phyloP scores from a whole-genome alignment of 2,113 vertebrate species.

The Mustelus asterias region DNA sequence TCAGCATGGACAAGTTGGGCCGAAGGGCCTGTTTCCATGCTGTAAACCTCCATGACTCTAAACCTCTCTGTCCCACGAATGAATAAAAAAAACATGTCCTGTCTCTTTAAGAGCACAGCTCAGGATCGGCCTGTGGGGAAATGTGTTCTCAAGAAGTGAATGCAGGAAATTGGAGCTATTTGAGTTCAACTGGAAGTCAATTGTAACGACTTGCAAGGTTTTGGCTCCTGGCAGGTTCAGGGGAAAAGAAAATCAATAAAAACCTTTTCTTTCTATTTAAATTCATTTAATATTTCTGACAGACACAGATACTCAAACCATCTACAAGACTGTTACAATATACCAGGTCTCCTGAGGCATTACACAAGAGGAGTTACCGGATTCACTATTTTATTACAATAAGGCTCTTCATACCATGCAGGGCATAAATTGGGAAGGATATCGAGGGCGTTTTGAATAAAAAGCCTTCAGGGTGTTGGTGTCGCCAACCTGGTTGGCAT shows the following conservation, averaged over 20 bases:
- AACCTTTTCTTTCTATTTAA: background rate
- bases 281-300: background rate
- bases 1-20: no score
- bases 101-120: no score
- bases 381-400: background rate
- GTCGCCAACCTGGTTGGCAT: background rate
- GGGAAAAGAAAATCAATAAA: background rate
- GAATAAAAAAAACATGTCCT: no score
- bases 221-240: background rate
- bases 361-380: background rate
- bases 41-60: no score
- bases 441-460: background rate
- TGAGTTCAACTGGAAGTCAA: no score
- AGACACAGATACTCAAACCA: background rate
- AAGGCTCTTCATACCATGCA: background rate
- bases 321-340: background rate
- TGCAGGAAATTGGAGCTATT: no score
- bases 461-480: background rate
- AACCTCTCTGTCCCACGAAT: no score
- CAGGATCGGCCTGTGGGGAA: no score
- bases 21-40: no score
- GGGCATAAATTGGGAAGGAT: background rate
- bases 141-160: no score
- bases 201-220: background rate
- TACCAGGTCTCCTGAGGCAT: background rate